Conservation (phyloP, 2,888 invertebrate genomes). For the Ganaspis brasiliensis region DNA sequence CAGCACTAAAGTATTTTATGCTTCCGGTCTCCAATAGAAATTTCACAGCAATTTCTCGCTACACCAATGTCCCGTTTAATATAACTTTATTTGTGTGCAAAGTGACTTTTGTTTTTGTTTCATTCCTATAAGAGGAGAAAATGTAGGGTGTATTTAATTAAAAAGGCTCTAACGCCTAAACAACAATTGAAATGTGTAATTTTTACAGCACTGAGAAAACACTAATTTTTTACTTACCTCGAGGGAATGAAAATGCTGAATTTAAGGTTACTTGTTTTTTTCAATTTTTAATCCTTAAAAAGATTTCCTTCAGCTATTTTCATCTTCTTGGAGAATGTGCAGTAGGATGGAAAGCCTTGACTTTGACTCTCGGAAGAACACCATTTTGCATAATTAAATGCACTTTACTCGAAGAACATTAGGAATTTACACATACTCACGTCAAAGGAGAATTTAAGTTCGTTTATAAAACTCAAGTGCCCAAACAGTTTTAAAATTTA, state of each 20-base stretch:
- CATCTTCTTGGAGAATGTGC: not conserved
- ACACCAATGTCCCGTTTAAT: not conserved
- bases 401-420: slow-evolving; percentile 14
- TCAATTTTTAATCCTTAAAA: not conserved
- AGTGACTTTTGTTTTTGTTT: not conserved
- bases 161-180: not conserved
- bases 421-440: slow-evolving; percentile 3
- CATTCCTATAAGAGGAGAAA: not conserved
- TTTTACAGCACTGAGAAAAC: too few species aligned
- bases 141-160: not conserved
- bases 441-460: not conserved
- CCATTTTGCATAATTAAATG: slow-evolving; percentile 2
- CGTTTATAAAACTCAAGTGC: not conserved
- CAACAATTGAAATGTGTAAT: not conserved
- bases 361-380: not conserved
- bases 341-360: not conserved
- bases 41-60: not conserved
- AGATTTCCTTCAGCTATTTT: slow-evolving; percentile 10
- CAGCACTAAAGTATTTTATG: not conserved
- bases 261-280: not conserved
- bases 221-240: not conserved
- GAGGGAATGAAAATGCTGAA: not conserved
- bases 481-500: not conserved
- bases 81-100: slow-evolving; percentile 1
- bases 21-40: not conserved